Base-by-base conservation (phyloP, 1,140 invertebrate genomes). In the Nixonia krombeini region DNA sequence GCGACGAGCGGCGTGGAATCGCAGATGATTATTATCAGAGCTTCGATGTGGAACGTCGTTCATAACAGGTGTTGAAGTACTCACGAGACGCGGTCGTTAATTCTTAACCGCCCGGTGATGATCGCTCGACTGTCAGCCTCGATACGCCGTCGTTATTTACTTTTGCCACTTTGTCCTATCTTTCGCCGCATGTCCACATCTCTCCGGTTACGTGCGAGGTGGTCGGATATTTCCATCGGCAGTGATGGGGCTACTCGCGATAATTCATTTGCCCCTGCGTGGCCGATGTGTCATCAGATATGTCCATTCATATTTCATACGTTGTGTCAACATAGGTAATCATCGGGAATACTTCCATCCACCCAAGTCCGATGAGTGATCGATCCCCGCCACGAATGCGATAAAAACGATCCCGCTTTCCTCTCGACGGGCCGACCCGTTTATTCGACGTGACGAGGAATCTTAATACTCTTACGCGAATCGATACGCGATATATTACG, bases 401-500 rank as follows among this genome's bases (percentile, higher is more conserved):
- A 63, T 13, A 33, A 40, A 65, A 57, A 56, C 53, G 55, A 65
- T 23, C 41, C 26, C 46, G 50, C 45, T 31, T 31, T 31, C 8
- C 29, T 31, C 53, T 46, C 21, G 29, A 35, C 23, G 56, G 50
- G 52, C 45, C 51, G 25, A 57, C 37, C 55, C 59, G 46, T 64
- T 64, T 56, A 62, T 64, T 64, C 46, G 52, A 56, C 61, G 61
- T 64, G 61, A 64, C 51, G 61, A 51, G 46, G 46, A 64, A 64
- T 64, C 52, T 56, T 64, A 56, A 64, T 64, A 56, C 46, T 55
- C 51, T 50, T 44, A 55, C 21, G 15, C 12, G 29, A 64, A 64
- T 64, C 51, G 52, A 64, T 64, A 15, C 45, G 4, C 31, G 44
- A 44, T 63, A 53, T 13, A 21, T 6, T 21, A 21, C 6, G 2